Percentiles rank a stretch among this genome's conserved stretches.
phyloP scores from a whole-genome alignment of 2,797 vertebrate genomes.

The Pseudochaenichthys georgianus region DNA sequence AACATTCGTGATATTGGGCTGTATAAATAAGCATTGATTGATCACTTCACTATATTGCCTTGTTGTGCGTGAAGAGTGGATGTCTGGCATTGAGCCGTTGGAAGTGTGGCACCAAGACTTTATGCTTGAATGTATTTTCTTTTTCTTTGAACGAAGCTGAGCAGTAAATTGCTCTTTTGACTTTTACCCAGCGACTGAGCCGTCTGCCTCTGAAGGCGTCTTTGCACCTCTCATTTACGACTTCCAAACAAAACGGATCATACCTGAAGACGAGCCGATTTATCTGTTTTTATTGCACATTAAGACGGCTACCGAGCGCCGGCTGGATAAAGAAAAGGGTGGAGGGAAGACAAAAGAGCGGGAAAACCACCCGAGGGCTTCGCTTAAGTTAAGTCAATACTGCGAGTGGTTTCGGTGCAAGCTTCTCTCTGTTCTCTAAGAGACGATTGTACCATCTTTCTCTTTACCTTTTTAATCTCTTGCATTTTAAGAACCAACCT shows the following conservation, averaged over 20 bases:
- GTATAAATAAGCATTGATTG: too few relatives aligned
- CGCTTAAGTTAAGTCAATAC: constrained; percentile 61
- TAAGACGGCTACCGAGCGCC: constrained; percentile 35
- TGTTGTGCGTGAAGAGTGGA: constrained; percentile 10
- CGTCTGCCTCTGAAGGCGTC: constrained; percentile 41
- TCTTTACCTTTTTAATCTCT: constrained; percentile 25
- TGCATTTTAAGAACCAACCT: constrained; percentile 14
- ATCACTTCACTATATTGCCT: constrained; percentile 5
- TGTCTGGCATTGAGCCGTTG: constrained; percentile 31
- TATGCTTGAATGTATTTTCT: constrained; percentile 18
- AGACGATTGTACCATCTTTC: neutral
- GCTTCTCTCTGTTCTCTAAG: constrained; percentile 24
- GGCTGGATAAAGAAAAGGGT: constrained; percentile 21
- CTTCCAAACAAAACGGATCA: constrained; percentile 50
- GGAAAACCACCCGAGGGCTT: constrained; percentile 45
- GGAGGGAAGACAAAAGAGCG: constrained; percentile 1
- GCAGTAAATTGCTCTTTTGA: constrained; percentile 70
- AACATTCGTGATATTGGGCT: too few relatives aligned
- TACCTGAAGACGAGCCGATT: constrained; percentile 62
- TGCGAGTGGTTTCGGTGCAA: constrained; percentile 35
- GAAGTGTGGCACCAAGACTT: constrained; percentile 41
- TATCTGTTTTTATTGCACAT: constrained; percentile 65
- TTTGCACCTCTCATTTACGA: constrained; percentile 54
- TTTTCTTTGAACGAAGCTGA: constrained; percentile 30
- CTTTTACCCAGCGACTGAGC: constrained; percentile 47